Conservation (phyloP, 2,113 vertebrate species). For the Saimiri boliviensis region DNA sequence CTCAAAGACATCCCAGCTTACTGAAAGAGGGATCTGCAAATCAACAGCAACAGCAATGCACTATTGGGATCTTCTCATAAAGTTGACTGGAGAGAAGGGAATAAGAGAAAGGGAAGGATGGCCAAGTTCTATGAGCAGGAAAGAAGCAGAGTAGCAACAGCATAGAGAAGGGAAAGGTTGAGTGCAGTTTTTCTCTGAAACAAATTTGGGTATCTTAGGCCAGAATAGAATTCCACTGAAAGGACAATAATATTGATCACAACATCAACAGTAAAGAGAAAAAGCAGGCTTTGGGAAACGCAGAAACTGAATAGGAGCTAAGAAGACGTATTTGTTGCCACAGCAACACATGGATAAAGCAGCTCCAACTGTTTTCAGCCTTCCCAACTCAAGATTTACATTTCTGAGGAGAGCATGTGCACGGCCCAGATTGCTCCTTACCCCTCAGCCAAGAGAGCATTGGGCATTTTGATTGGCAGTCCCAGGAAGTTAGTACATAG, state of each 20-base stretch:
- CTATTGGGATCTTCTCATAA: background rate
- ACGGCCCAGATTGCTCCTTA: background rate
- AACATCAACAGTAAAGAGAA: background rate
- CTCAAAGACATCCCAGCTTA: background rate
- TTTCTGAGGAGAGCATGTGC: background rate
- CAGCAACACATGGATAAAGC: background rate
- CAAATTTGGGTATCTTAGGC: background rate
- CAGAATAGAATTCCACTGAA: background rate
- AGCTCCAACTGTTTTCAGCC: no score
- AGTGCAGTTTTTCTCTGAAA: background rate
- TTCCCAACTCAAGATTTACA: background rate
- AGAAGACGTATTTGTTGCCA: background rate
- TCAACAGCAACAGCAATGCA: background rate
- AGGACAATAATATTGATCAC: background rate
- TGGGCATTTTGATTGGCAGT: background rate
- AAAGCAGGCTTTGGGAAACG: background rate
- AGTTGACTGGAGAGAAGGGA: background rate
- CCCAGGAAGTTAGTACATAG: background rate
- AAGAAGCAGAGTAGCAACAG: background rate
- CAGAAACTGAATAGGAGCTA: no score
- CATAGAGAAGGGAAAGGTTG: accelerated
- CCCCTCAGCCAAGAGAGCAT: background rate
- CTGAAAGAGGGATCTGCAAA: background rate
- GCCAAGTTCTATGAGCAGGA: background rate
- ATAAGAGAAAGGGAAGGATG: background rate